phyloP scores from a whole-genome alignment of 2,888 invertebrate genomes.

The Pimpla rufipes region DNA sequence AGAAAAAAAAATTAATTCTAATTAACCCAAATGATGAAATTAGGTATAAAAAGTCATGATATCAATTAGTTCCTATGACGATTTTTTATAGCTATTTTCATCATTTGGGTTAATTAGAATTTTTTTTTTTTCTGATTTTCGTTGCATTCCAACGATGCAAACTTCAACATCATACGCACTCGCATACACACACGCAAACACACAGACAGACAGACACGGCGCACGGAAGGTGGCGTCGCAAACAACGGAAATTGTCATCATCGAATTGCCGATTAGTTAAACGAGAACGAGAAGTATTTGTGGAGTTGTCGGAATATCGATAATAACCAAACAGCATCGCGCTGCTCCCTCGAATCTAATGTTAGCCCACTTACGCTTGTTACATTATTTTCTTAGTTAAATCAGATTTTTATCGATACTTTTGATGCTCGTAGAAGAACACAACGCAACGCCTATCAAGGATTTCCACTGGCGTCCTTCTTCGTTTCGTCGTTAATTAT shows the following conservation, averaged over 20 bases:
- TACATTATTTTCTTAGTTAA: conserved; percentile 34
- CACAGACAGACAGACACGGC: no score
- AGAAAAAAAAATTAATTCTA: no score
- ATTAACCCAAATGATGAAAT: no score
- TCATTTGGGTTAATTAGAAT: no score
- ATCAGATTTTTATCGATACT: conserved; percentile 70
- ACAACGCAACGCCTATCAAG: conserved; percentile 86
- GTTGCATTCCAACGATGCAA: no score
- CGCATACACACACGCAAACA: conserved; percentile 62
- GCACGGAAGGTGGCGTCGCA: background rate
- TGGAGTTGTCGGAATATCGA: conserved; percentile 1
- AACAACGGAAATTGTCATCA: background rate
- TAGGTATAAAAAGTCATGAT: no score
- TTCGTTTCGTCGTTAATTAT: conserved; percentile 89
- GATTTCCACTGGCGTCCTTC: conserved; percentile 89
- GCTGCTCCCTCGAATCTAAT: background rate
- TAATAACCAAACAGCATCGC: background rate
- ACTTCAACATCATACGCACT: no score
- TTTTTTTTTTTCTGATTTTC: no score
- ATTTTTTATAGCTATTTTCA: no score
- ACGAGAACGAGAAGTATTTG: background rate
- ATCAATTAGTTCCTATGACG: no score
- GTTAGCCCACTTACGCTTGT: conserved; percentile 4
- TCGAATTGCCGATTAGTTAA: background rate
- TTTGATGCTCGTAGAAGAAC: conserved; percentile 62